Percentiles rank a stretch among this genome's conserved stretches.
Evolutionary conservation across 2,797 vertebrate genomes (phyloP).

Genomic region (Trachops cirrhosus): DNA sequence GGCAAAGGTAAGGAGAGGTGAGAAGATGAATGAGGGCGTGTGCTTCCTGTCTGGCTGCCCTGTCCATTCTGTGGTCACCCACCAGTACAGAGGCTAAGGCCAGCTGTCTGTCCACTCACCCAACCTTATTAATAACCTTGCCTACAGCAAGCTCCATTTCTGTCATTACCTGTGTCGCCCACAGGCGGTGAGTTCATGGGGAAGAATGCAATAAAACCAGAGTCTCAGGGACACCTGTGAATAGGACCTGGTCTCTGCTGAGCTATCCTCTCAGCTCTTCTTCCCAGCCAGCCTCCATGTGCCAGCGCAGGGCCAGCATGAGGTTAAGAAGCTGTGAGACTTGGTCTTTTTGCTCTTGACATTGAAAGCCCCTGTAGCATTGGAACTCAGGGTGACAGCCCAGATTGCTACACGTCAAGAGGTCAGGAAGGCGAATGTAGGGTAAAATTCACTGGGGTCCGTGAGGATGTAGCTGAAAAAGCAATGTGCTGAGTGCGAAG

Average conservation of each 20-base stretch:
- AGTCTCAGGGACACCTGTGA: background rate
- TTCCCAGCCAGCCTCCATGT: accelerated
- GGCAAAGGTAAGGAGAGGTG: background rate
- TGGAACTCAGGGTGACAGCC: background rate
- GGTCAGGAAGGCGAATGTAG: background rate
- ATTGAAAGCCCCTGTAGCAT: background rate
- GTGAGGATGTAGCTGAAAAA: background rate
- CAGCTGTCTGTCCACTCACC: no score
- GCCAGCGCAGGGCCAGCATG: background rate
- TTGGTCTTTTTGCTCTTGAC: background rate
- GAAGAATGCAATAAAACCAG: background rate
- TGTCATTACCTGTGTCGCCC: background rate
- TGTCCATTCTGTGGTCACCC: background rate
- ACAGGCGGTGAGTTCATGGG: background rate
- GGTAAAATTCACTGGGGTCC: background rate
- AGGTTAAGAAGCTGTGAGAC: background rate
- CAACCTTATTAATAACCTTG: background rate
- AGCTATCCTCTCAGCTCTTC: background rate
- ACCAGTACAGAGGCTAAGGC: background rate
- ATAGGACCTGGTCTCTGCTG: background rate
- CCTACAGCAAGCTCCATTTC: background rate
- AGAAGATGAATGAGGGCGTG: no score
- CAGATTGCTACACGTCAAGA: background rate
- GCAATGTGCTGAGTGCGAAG: background rate
- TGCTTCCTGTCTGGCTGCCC: background rate